A percentile compares a stretch with the other conserved stretches of the same genome.
Conservation (phyloP, 2,888 invertebrate species). For the Oscheius sp. region DNA sequence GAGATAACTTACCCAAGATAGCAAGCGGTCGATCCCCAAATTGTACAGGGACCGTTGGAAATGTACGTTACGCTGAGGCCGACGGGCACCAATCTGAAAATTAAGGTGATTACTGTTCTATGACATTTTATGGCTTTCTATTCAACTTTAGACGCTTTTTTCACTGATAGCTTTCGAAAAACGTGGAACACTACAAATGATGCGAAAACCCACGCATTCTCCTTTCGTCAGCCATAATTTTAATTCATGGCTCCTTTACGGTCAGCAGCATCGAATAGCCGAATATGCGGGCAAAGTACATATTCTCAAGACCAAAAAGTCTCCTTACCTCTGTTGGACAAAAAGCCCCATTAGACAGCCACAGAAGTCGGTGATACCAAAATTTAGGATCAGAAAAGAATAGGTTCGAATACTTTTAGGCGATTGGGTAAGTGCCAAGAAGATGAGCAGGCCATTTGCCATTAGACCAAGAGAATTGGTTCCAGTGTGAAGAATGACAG, state of each 20-base stretch:
- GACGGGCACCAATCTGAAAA: slow-evolving; percentile 18
- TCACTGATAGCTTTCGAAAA: no score
- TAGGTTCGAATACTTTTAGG: slow-evolving; percentile 45
- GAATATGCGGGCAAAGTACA: no score
- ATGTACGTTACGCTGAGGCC: slow-evolving; percentile 26
- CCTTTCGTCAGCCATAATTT: neutral
- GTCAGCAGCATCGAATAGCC: no score
- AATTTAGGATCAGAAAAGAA: slow-evolving; percentile 49
- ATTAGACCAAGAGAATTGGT: slow-evolving; percentile 10
- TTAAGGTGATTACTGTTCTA: no score
- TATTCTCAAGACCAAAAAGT: neutral
- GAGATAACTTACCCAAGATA: slow-evolving; percentile 19
- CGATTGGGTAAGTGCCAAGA: slow-evolving; percentile 29
- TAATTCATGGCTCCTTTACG: neutral
- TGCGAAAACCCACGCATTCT: no score
- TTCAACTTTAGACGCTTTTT: no score
- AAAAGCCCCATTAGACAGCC: slow-evolving; percentile 48
- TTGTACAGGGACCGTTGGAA: slow-evolving; percentile 25
- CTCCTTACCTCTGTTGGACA: slow-evolving; percentile 45
- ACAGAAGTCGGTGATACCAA: slow-evolving; percentile 46
- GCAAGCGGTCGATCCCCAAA: neutral
- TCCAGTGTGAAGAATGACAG: slow-evolving; percentile 17
- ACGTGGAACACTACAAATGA: no score
- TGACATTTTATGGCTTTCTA: no score
- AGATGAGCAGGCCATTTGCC: slow-evolving; percentile 33